These are phyloP conservation scores for Cheirogaleus major DNA, from an alignment of 2,797 vertebrate genomes.

Conservation along the genomic window DNA sequence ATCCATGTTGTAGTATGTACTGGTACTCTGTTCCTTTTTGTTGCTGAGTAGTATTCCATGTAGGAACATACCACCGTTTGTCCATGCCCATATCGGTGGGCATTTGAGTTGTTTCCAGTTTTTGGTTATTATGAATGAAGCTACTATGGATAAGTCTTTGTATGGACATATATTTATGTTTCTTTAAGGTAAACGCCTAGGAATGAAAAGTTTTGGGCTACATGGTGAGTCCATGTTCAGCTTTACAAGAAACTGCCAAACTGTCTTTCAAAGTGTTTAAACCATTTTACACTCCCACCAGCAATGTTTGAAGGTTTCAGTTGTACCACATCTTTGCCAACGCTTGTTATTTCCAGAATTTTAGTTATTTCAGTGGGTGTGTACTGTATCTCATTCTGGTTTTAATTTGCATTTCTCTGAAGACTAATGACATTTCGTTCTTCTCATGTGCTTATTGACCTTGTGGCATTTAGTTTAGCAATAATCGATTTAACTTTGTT, in stretches of 20 bases:
- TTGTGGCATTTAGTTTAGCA: background rate
- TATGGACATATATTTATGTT: background rate
- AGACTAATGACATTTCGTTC: background rate
- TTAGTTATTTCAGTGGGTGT: background rate
- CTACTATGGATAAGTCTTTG: background rate
- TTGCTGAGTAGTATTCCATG: background rate
- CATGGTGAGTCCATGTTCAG: background rate
- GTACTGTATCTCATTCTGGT: background rate
- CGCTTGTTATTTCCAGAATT: background rate
- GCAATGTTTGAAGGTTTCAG: background rate
- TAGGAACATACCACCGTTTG: background rate
- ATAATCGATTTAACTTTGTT: background rate
- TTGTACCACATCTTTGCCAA: background rate
- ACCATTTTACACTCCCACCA: background rate
- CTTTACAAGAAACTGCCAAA: background rate
- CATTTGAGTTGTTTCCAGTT: background rate
- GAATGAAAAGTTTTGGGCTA: background rate
- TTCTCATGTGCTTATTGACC: background rate
- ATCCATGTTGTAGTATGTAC: background rate
- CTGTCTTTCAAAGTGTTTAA: background rate
- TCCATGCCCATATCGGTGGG: background rate
- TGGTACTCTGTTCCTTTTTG: background rate
- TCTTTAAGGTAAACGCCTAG: background rate
- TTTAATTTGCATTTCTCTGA: constrained; percentile 1
- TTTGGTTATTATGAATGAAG: background rate